These are phyloP conservation scores for Strigamia transsilvanica DNA, from an alignment of 2,888 invertebrate genomes.

Conservation along the genomic window DNA sequence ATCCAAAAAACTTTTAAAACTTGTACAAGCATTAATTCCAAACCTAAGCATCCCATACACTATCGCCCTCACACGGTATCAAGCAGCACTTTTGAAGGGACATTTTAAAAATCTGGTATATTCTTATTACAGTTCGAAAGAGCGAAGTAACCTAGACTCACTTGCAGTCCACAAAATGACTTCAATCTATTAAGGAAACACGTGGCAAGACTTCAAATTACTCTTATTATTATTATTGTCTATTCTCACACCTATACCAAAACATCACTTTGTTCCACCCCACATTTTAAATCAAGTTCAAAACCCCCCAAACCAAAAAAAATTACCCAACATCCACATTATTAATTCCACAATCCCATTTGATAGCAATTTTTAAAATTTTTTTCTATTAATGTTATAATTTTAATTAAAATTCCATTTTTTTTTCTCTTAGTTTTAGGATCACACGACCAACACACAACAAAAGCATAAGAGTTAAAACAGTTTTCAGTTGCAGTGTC, in stretches of 20 bases:
- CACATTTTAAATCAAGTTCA: no score
- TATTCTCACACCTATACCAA: background rate
- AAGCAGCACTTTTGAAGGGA: constrained; percentile 1
- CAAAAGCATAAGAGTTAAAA: constrained; percentile 5
- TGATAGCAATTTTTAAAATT: no score
- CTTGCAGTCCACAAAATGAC: background rate
- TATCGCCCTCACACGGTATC: constrained; percentile 33
- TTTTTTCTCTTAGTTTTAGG: background rate
- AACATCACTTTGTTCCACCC: background rate
- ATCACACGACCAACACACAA: background rate
- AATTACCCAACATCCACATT: background rate
- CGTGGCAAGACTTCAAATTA: constrained; percentile 32
- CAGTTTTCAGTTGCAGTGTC: constrained; percentile 2
- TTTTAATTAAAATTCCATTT: background rate
- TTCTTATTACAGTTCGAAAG: constrained; percentile 21
- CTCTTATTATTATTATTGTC: background rate
- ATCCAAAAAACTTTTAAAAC: background rate
- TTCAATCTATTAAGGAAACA: constrained; percentile 17
- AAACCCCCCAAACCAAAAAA: no score
- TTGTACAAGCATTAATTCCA: background rate
- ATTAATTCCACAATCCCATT: background rate
- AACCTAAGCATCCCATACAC: constrained; percentile 9
- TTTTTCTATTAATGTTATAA: background rate
- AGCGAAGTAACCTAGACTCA: background rate
- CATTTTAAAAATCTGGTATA: background rate